Evolutionary conservation across 2,113 vertebrate species (phyloP), one percentile per base, ranked within the genome.

Genomic region (Myodes glareolus): DNA sequence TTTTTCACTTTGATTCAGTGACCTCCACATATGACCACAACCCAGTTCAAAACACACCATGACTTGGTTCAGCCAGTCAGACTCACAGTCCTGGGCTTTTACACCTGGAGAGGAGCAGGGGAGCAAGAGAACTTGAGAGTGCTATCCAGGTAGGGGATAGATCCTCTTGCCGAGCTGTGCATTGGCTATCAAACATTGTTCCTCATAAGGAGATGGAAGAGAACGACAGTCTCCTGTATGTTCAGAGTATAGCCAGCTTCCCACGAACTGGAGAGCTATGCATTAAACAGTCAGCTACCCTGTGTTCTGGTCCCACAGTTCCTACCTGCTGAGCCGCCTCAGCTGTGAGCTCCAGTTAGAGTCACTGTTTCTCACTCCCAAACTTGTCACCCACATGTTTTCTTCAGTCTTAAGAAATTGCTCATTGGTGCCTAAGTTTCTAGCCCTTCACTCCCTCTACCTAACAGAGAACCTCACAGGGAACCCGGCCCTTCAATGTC

Each of bases 401-500:
- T 92, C 36, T 27, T 29, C 16, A 16, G 6, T 47, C 81, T 92
- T 90, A 73, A 75, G 21, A 94, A 82, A 65, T 58, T 92, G 36
- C 36, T 36, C 23, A 21, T 29, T 65, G 3, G 33, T 65, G 5
- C 58, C 73, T 65, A 67, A 47, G 12, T 68, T 33, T 90, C n/a
- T 58, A 80, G 50, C 25, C 5, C 12, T 81, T 77, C 7, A 29
- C 11, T 58, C 39, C 14, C 9, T 73, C n/a, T 87, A 39, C 14
- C 12, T 21, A 73, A 5, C 3, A 31, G 36, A 86, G 36, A 65
- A n/a, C 39, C 82, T 72, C 33, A 29, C 55, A 11, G 33, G 27
- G 19, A 78, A 52, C 23, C 11, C 8, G 39, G 11, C 47, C 23
- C 21, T 95, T 65, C 50, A 16, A 7, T 3, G 1, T 9, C 50